Conservation (phyloP, 2,797 vertebrate genomes). For the Alcedo quadribrachys region DNA sequence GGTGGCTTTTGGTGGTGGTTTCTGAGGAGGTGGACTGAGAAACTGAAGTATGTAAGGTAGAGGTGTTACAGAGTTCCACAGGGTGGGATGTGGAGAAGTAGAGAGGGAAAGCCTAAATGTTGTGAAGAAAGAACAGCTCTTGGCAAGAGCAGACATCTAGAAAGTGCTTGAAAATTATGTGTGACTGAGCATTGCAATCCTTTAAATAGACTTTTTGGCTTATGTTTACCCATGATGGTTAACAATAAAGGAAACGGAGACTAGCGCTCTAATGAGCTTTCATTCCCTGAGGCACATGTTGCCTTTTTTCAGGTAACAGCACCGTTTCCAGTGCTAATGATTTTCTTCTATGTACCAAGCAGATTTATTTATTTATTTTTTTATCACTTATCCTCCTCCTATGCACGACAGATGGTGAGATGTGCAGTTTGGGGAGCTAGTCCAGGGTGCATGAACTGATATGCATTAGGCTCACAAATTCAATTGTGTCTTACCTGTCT, state of each 20-base stretch:
- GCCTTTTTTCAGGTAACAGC: conserved; percentile 31
- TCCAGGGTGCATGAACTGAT: conserved; percentile 62
- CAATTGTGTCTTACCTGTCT: conserved; percentile 71
- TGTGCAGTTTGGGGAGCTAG: conserved; percentile 41
- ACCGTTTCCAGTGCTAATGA: conserved; percentile 24
- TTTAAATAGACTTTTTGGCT: conserved; percentile 26
- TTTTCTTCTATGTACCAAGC: conserved; percentile 3
- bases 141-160: conserved; percentile 14
- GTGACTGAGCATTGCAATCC: background rate
- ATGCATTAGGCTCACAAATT: conserved; percentile 66
- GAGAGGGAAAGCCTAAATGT: background rate
- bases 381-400: background rate
- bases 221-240: background rate
- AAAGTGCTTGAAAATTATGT: conserved; percentile 7
- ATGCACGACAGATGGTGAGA: conserved; percentile 2
- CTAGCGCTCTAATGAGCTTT: conserved; percentile 48
- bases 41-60: background rate
- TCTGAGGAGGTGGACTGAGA: background rate
- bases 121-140: background rate
- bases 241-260: background rate
- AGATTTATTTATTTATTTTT: background rate
- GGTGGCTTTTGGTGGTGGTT: background rate
- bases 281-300: background rate
- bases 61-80: background rate
- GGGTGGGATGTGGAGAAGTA: background rate